phyloP scores from a whole-genome alignment of 2,888 invertebrate species.

The Dromius quadrimaculatus region DNA sequence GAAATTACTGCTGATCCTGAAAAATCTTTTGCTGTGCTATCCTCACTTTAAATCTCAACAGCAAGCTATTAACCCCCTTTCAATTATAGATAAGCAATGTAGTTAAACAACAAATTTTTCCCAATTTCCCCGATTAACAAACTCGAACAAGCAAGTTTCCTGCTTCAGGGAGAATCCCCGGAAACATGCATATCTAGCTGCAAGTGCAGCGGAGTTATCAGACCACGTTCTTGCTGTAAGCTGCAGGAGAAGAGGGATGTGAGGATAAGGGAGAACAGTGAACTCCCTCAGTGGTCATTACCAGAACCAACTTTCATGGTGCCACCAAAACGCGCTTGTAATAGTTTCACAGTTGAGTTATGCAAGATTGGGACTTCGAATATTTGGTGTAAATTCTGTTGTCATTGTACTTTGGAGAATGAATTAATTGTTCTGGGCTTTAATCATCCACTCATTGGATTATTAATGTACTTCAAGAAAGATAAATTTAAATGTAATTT shows the following conservation, averaged over 20 bases:
- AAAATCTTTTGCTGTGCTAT: too few species aligned
- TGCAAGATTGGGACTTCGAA: conserved; percentile 2
- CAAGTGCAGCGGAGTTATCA: conserved; percentile 5
- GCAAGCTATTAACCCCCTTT: conserved; percentile 8
- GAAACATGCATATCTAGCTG: conserved; percentile 10
- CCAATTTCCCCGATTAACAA: conserved; percentile 14
- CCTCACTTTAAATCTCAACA: background rate
- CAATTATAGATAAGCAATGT: background rate
- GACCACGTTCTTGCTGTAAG: background rate
- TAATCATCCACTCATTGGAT: too few species aligned
- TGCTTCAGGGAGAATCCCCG: conserved; percentile 11
- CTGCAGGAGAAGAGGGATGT: background rate
- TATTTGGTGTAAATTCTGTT: background rate
- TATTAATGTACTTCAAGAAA: too few species aligned
- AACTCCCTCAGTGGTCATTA: conserved; percentile 17
- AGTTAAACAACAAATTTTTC: conserved; percentile 5
- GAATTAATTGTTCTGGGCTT: background rate
- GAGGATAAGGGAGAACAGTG: background rate
- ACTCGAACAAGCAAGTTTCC: conserved; percentile 11
- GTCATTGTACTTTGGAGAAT: background rate
- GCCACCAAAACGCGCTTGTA: conserved; percentile 11
- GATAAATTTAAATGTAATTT: too few species aligned
- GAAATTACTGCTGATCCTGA: too few species aligned
- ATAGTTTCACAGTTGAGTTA: background rate
- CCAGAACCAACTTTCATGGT: conserved; percentile 2